Base-by-base conservation (phyloP, 2,113 vertebrate species). In the Salvator merianae region DNA sequence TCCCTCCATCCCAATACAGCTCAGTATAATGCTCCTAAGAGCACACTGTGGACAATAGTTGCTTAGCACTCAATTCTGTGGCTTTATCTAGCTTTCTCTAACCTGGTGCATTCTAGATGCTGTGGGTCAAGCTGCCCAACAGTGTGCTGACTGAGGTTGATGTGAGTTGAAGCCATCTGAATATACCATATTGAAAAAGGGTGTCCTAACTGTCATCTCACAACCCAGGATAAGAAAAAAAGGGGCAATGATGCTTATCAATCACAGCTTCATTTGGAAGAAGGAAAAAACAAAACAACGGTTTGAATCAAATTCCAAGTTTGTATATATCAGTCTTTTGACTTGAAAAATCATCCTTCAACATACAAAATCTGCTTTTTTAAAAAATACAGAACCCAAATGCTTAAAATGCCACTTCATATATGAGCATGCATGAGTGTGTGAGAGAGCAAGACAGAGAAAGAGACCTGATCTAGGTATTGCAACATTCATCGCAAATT, bases 371-470 rank as follows among this genome's bases (percentile, higher is more conserved):
- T 8, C 75, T 81, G 38, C 82, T 87, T 28, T 85, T 91, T 90
- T 91, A 89, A 90, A 81, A 86, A 36, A n/a, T 5, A 34, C 68
- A 13, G 6, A 50, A 28, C 55, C 43, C 53, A 86, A 82, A 84
- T 68, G 91, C 81, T 85, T 88, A 70, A 84, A 81, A 82, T 24
- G 28, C 66, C 84, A 55, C 85, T 68, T 81, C 89, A 79, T 74
- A 40, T 69, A 30, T 26, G 24, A 10, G 93, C 93, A 90, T 90
- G 93, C 86, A 87, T n/a, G 30, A 28, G 0, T 16, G 55, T 59
- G 55, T 59, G 14, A 20, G 20, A 59, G 3, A 59, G 53, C 10
- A 3, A 18, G 20, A 59, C 16, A 20, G 50, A 53, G 50, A 53
- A 53, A 53, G 50, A 53, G 8, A 53, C 59, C 86, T 91, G 69